Evolutionary conservation across 2,113 vertebrate species (phyloP), one percentile per base, ranked within the genome.

Genomic region (Gambusia holbrooki): DNA sequence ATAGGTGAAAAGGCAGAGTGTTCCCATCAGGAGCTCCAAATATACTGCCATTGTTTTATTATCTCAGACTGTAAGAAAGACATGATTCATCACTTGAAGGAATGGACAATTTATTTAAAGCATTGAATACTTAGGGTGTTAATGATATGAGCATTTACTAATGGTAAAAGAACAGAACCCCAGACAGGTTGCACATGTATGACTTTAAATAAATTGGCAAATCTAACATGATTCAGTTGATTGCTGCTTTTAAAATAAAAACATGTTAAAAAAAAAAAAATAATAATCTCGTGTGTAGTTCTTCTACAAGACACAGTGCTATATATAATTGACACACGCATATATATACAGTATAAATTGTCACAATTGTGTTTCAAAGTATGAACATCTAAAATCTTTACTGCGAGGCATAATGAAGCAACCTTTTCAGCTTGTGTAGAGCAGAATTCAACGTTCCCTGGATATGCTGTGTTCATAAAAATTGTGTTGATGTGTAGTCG

Each of bases 401-500:
- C 11, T 42, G 35, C n/a, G 30, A 77, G 62, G 67, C 8, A 33
- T 77, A 63, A 81, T 12, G 27, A 58, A 58, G 51, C 25, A 58
- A 10, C 51, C 61, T 66, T 61, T 72, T 78, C 62, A 45, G 62
- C 72, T 80, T 79, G 48, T 12, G 51, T 77, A 62, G 76, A 68
- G 58, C 17, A 82, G 42, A 83, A 66, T 29, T 85, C 0, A 58
- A 71, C 25, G 14, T 40, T 90, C 76, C 76, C 72, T 83, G 83
- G 87, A 87, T n/a, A 58, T 58, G 17, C 51, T 10, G 22, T 25
- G 51, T 71, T 73, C 71, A 75, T 70, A 29, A 74, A 69, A 76
- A 73, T 70, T 69, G 15, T 67, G 5, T 32, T 2, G 63, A 81
- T 71, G 45, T 58, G 19, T 29, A 68, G 74, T 76, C 19, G 66